A percentile compares a stretch with the other conserved stretches of the same genome.
Conservation (phyloP, 2,113 vertebrate species). For the Labeo catla region DNA sequence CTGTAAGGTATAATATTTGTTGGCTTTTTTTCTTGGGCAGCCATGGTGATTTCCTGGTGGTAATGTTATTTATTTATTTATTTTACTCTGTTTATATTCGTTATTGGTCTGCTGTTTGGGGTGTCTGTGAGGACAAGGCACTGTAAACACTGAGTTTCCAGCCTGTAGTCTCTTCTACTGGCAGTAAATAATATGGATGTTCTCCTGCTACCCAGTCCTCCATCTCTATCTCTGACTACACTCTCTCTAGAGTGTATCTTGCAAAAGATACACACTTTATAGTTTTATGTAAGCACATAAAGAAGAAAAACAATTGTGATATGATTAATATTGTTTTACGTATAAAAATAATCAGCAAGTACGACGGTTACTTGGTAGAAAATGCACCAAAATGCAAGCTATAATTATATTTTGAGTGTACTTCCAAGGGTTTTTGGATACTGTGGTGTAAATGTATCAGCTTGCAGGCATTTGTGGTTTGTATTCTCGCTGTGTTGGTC, state of each 20-base stretch:
- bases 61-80: background rate
- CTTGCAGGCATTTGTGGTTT: background rate
- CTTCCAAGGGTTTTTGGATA: background rate
- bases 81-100: constrained; percentile 32
- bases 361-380: background rate
- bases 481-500: background rate
- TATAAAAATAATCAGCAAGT: too few relatives aligned
- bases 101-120: constrained; percentile 38
- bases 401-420: too few relatives aligned
- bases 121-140: constrained; percentile 2
- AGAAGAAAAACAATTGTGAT: background rate
- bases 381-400: background rate
- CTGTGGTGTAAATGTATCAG: background rate
- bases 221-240: too few relatives aligned
- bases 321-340: background rate
- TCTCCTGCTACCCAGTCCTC: background rate
- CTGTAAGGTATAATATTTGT: constrained; percentile 19
- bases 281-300: background rate
- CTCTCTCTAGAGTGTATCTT: background rate
- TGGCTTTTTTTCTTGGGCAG: constrained; percentile 3
- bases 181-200: constrained; percentile 23
- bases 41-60: background rate
- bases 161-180: background rate
- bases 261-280: background rate
- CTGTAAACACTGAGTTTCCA: constrained; percentile 30